A percentile compares a stretch with the other conserved stretches of the same genome.
Evolutionary conservation across 2,888 invertebrate genomes (phyloP).

Genomic region (Clitarchus hookeri): DNA sequence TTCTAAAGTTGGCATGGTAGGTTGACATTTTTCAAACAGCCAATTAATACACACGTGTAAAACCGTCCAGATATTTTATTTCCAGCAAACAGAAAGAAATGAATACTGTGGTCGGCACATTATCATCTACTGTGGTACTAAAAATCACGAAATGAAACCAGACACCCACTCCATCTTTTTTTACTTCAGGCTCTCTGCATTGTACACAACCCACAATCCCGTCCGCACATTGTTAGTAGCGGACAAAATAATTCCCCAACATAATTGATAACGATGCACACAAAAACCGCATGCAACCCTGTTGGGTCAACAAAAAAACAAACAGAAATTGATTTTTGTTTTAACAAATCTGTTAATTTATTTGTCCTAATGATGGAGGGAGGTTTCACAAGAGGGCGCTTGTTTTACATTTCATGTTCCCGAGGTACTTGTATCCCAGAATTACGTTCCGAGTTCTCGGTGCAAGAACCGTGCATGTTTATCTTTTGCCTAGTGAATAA

Average conservation of each 20-base stretch:
- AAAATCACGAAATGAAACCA: conserved; percentile 1
- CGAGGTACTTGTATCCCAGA: background rate
- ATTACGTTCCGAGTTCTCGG: background rate
- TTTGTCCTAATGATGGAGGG: conserved; percentile 25
- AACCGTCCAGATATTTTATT: no score
- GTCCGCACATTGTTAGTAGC: background rate
- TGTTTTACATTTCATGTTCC: conserved; percentile 14
- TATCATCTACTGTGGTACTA: background rate
- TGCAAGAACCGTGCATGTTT: background rate
- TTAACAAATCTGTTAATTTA: conserved; percentile 26
- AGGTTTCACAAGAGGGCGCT: conserved; percentile 6
- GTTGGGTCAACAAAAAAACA: background rate
- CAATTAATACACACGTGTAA: no score
- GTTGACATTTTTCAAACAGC: no score
- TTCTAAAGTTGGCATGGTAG: no score
- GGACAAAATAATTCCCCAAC: conserved; percentile 4
- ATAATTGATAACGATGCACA: conserved; percentile 14
- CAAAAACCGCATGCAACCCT: conserved; percentile 1
- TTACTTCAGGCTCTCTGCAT: background rate
- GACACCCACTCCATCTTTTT: background rate
- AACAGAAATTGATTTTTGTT: conserved; percentile 16
- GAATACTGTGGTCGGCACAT: background rate
- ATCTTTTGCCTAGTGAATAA: background rate
- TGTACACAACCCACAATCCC: conserved; percentile 14
- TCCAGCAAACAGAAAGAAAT: background rate